A percentile compares a stretch with the other conserved stretches of the same genome.
phyloP scores from a whole-genome alignment of 1,140 invertebrate genomes.

The Anadara kagoshimensis region DNA sequence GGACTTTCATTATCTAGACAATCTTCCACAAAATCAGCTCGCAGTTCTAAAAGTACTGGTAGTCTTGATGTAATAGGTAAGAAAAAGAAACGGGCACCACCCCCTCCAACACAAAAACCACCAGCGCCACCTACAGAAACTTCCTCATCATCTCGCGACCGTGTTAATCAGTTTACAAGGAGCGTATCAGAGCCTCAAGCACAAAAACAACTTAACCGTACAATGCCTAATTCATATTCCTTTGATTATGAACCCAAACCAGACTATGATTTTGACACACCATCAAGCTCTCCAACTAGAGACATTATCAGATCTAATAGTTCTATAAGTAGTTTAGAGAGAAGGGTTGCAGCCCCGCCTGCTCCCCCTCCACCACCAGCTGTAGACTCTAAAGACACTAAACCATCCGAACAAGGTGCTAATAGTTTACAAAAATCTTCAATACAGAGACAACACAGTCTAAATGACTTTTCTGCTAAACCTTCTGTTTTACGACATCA shows the following conservation, averaged over 20 bases:
- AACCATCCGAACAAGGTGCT: not conserved
- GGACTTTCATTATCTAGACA: slow-evolving; percentile 15
- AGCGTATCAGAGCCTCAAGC: no score
- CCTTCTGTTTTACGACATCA: no score
- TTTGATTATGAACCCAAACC: slow-evolving; percentile 46
- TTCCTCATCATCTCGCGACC: not conserved
- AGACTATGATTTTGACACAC: slow-evolving; percentile 51
- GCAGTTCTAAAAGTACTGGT: slow-evolving; percentile 30
- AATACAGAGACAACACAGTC: no score
- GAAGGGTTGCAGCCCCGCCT: not conserved
- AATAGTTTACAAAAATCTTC: no score
- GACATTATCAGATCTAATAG: slow-evolving; percentile 19
- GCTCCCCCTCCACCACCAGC: slow-evolving; percentile 24
- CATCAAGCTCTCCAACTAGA: not conserved
- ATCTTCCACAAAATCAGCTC: slow-evolving; percentile 26
- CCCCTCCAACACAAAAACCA: slow-evolving; percentile 36
- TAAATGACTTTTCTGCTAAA: no score
- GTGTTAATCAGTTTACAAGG: no score
- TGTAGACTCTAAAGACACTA: slow-evolving; percentile 2
- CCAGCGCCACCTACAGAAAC: slow-evolving; percentile 15
- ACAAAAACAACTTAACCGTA: slow-evolving; percentile 11
- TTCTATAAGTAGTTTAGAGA: not conserved
- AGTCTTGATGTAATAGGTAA: slow-evolving; percentile 30
- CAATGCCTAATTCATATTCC: slow-evolving; percentile 28
- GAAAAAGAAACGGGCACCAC: slow-evolving; percentile 52